Conservation (phyloP, 2,888 invertebrate species). For the Ernsta delagoae region DNA sequence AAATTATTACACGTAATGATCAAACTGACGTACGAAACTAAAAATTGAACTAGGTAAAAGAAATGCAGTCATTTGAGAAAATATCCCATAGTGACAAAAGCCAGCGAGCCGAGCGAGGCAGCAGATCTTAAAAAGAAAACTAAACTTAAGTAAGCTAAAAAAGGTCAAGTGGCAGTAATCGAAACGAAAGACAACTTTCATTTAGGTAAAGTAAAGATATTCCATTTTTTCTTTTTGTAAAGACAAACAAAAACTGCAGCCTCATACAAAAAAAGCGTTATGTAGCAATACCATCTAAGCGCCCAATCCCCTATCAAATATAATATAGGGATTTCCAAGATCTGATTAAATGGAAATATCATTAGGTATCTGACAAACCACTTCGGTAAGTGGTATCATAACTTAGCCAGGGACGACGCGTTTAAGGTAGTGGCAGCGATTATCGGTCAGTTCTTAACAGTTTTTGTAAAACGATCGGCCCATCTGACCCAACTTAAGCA, state of each 20-base stretch:
- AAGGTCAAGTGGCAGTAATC: constrained; percentile 13
- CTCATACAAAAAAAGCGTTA: background rate
- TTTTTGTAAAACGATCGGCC: constrained; percentile 33
- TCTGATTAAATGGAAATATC: background rate
- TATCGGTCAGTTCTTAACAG: constrained; percentile 24
- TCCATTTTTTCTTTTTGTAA: background rate
- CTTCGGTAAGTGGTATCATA: constrained; percentile 32
- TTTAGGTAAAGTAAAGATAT: background rate
- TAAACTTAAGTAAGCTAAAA: constrained; percentile 8
- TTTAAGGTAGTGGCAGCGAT: constrained; percentile 27
- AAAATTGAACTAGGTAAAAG: background rate
- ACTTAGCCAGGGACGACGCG: constrained; percentile 22
- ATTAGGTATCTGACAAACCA: constrained; percentile 21
- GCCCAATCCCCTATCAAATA: background rate
- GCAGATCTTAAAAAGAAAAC: constrained; percentile 15
- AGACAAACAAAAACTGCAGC: background rate
- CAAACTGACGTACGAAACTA: background rate
- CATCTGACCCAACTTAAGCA: constrained; percentile 34
- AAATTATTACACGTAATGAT: too few species aligned
- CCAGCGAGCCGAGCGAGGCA: background rate
- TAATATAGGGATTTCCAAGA: constrained; percentile 7
- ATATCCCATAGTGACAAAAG: constrained; percentile 1
- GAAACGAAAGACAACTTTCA: background rate
- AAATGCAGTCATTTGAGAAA: background rate
- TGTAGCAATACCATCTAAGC: background rate